These are phyloP conservation scores for Urocolius indicus DNA, from an alignment of 2,113 vertebrate genomes.

Conservation along the genomic window DNA sequence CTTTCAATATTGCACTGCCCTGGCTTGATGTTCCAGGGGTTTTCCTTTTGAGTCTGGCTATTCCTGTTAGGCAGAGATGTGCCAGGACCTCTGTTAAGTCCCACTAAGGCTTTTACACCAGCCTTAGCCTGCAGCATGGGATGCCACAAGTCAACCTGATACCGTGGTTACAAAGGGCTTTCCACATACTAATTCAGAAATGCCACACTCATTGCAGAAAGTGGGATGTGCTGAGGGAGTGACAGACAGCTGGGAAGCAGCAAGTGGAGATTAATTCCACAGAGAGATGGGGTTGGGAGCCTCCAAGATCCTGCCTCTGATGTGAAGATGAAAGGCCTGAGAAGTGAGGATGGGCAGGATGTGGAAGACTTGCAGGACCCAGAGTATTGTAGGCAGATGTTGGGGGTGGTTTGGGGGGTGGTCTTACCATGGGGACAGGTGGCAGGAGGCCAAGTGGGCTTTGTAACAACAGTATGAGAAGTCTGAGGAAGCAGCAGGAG, in stretches of 20 bases:
- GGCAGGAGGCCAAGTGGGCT: background rate
- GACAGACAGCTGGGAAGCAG: background rate
- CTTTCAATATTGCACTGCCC: rapidly evolving
- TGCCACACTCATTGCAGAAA: rapidly evolving
- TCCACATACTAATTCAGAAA: background rate
- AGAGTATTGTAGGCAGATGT: background rate
- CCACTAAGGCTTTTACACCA: background rate
- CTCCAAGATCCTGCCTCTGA: background rate
- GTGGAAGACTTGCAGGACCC: background rate
- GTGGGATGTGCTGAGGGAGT: background rate
- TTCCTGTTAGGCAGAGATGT: background rate
- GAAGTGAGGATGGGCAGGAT: background rate
- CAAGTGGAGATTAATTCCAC: background rate
- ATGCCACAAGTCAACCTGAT: background rate
- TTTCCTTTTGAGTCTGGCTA: background rate
- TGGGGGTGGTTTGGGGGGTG: rapidly evolving
- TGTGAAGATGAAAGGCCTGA: background rate
- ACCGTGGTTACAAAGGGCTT: background rate
- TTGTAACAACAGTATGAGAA: background rate
- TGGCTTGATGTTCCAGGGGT: background rate
- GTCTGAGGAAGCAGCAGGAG: background rate
- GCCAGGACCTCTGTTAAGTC: background rate
- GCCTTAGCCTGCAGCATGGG: background rate
- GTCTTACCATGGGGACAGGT: background rate
- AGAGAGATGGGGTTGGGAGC: background rate